Base-by-base conservation (phyloP, 2,797 vertebrate species). In the Lagorchestes hirsutus region DNA sequence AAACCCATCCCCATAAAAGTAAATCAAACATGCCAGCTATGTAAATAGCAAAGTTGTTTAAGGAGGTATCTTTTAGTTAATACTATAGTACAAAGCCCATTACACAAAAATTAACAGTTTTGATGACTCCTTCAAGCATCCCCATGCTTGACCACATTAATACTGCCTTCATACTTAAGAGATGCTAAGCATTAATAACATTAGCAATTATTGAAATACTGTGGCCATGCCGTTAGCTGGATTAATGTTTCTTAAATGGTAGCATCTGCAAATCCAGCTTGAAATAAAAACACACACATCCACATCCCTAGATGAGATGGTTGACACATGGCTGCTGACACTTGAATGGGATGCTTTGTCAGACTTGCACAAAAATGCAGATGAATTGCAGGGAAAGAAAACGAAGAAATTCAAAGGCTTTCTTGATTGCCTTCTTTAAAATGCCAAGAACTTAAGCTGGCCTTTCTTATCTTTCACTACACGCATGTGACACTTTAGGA, bases 361-460 rank as follows among this genome's bases (percentile, higher is more conserved):
- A 98, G 96, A 98, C 97, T 94, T 96, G 98, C 98, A 98, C 97
- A 98, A 98, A 98, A 98, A 99, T 98, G 98, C 98, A 98, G 98
- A 99, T 98, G 98, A 98, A 98, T 94, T 92, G 94, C 96, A 93
- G 82, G 93, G 92, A 98, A 98, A 96, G 97, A 98, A 98, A 98
- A 98, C 93, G 90, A 97, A 96, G 93, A 96, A 97, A 98, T 98
- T 98, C 98, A 98, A 98, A 99, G 97, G 97, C 96, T 98, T 98
- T 98, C 98, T 98, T 98, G 98, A 99, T 98, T 98, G 98, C 98
- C 98, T 98, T 97, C 98, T 98, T 98, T 98, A 98, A 99, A 99
- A 99, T 98, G 98, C 98, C 98, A 99, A 97, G 98, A 99, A 98
- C 98, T 98, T 99, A 98, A 98, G 98, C 98, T 98, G 97, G 97